A percentile compares a stretch with the other conserved stretches of the same genome.
Conservation (phyloP, 2,113 vertebrate species). For the Nesospiza acunhae region DNA sequence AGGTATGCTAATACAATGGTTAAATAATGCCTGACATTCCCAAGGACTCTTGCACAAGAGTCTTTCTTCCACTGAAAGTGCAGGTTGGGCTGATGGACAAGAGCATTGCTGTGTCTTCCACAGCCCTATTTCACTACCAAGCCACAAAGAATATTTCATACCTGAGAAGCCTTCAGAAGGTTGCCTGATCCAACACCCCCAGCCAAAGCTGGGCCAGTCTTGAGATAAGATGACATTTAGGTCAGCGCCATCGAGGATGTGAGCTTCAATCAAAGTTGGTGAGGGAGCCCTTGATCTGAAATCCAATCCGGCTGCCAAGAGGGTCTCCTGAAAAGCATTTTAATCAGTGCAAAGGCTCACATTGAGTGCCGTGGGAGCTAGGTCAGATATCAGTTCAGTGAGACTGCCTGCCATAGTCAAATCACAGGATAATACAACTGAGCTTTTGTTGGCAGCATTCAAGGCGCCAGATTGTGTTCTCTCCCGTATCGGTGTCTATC, state of each 20-base stretch:
- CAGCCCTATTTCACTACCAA: background rate
- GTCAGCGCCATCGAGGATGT: accelerated
- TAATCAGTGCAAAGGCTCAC: constrained; percentile 1
- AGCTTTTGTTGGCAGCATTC: constrained; percentile 54
- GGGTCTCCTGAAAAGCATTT: constrained; percentile 15
- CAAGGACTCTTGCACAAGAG: background rate
- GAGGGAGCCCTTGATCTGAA: background rate
- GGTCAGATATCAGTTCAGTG: constrained; percentile 20
- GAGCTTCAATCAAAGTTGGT: background rate
- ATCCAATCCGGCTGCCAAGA: background rate
- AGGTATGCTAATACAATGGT: background rate
- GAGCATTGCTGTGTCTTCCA: background rate
- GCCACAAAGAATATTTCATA: background rate
- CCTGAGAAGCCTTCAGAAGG: background rate
- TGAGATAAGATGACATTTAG: background rate
- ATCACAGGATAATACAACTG: background rate
- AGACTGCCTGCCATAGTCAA: background rate
- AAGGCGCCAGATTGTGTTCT: constrained; percentile 44
- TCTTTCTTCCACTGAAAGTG: background rate
- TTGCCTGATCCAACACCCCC: accelerated
- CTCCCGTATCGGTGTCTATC: constrained; percentile 49
- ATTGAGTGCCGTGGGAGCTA: background rate
- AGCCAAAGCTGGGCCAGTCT: background rate
- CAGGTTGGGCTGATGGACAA: background rate
- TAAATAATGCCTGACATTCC: constrained; percentile 5